Evolutionary conservation across 2,113 vertebrate genomes (phyloP).

Genomic region (Lontra canadensis): DNA sequence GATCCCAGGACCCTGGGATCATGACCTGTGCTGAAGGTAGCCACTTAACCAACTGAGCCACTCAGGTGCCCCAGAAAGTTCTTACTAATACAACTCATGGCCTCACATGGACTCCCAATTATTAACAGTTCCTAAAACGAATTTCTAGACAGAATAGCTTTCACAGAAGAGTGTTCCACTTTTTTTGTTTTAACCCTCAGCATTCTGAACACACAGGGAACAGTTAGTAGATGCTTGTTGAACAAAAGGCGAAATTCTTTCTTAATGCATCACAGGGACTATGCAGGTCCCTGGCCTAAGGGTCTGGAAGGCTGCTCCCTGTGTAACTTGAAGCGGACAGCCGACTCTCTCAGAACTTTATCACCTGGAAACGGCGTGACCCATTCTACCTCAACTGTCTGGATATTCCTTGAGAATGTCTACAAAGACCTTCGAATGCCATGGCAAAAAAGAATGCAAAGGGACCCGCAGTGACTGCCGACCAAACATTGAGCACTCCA

Average conservation of each 20-base stretch:
- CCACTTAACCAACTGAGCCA: background rate
- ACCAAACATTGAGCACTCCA: background rate
- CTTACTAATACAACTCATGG: background rate
- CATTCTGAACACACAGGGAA: conserved; percentile 33
- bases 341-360: background rate
- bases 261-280: background rate
- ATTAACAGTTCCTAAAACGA: background rate
- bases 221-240: background rate
- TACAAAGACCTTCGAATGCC: background rate
- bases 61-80: background rate
- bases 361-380: background rate
- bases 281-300: background rate
- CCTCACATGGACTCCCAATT: background rate
- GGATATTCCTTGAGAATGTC: background rate
- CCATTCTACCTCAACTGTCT: background rate
- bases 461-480: background rate
- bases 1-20: background rate
- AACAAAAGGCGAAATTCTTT: conserved; percentile 22
- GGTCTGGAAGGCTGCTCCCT: background rate
- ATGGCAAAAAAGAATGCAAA: background rate
- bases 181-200: background rate
- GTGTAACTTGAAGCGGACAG: background rate
- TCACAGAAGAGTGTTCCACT: conserved; percentile 20
- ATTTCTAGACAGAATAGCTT: background rate
- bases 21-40: background rate